Conservation (phyloP, 1,140 invertebrate genomes). For the Drosophila nikananu region DNA sequence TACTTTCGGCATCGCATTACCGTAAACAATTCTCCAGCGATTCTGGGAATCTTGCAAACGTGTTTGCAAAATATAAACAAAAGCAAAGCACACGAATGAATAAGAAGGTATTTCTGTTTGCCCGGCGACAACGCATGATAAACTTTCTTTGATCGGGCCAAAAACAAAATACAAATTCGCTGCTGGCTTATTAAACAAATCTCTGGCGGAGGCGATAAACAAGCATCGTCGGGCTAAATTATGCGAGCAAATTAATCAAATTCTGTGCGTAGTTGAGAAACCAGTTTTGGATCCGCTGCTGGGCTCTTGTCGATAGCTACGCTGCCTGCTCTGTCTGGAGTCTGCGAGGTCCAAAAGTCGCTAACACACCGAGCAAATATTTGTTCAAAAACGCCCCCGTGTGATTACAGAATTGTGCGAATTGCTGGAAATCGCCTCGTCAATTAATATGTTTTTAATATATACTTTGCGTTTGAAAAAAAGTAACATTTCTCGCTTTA, state of each 20-base stretch:
- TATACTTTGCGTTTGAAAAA: slow-evolving; percentile 9
- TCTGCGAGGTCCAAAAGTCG: slow-evolving; percentile 46
- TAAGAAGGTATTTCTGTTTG: too few relatives aligned
- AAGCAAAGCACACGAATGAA: slow-evolving; percentile 7
- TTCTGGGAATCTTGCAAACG: slow-evolving; percentile 52
- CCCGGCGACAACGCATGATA: slow-evolving; percentile 35
- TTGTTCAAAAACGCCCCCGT: slow-evolving; percentile 46
- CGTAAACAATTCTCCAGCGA: slow-evolving; percentile 30
- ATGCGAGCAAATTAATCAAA: slow-evolving; percentile 73
- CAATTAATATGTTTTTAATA: slow-evolving; percentile 35
- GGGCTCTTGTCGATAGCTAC: neutral
- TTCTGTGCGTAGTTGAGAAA: slow-evolving; percentile 69
- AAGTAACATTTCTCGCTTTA: slow-evolving; percentile 9
- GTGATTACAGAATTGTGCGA: slow-evolving; percentile 40
- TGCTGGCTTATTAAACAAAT: slow-evolving; percentile 61
- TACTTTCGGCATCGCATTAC: slow-evolving; percentile 45
- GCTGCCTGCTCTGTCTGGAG: neutral
- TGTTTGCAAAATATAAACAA: slow-evolving; percentile 51
- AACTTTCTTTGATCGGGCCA: slow-evolving; percentile 63
- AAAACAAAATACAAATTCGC: slow-evolving; percentile 13
- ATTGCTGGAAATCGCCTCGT: slow-evolving; percentile 32
- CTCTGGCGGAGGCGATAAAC: slow-evolving; percentile 40
- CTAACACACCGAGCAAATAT: slow-evolving; percentile 60
- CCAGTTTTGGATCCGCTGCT: slow-evolving; percentile 48
- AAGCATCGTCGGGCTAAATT: slow-evolving; percentile 43